Evolutionary conservation across 2,797 vertebrate genomes (phyloP).

Genomic region (Pteronotus mesoamericanus): DNA sequence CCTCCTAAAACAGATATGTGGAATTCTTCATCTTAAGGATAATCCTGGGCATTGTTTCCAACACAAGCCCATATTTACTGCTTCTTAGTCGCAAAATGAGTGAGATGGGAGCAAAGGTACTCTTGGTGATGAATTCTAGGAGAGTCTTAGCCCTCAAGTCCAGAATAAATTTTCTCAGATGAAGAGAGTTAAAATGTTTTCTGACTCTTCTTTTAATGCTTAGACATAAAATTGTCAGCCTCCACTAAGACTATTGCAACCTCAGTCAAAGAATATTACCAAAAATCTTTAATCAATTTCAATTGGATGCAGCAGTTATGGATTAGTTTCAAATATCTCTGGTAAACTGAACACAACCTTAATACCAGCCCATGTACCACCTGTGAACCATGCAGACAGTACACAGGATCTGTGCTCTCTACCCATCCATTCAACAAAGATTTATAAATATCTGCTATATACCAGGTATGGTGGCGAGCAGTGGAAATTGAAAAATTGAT

Average conservation of each 20-base stretch:
- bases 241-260: neutral
- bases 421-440: neutral
- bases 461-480: neutral
- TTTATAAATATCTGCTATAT: neutral
- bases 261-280: neutral
- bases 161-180: neutral
- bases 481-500: neutral
- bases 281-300: neutral
- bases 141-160: neutral
- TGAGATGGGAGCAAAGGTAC: neutral
- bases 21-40: conserved; percentile 18
- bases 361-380: neutral
- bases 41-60: neutral
- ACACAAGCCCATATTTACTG: neutral
- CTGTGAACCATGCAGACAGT: neutral
- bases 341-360: neutral
- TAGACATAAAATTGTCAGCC: neutral
- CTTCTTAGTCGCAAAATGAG: neutral
- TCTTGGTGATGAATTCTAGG: neutral
- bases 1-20: neutral
- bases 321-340: neutral
- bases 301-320: neutral
- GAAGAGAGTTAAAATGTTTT: neutral
- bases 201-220: neutral
- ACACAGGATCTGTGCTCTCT: neutral